Conservation (phyloP, 2,797 vertebrate genomes). For the Sebastes dallii region DNA sequence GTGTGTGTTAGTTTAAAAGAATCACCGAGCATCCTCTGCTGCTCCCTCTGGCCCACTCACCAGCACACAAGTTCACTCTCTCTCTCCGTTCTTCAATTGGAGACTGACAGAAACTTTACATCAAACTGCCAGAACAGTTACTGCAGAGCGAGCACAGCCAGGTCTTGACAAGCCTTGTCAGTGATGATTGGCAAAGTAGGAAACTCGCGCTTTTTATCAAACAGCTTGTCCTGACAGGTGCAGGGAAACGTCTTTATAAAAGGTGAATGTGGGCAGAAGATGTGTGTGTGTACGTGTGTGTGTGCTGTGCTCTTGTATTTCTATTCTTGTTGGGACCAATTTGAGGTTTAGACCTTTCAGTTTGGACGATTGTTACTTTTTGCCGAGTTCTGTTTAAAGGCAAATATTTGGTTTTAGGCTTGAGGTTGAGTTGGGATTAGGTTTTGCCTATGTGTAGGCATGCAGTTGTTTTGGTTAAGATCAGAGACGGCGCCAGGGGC, state of each 20-base stretch:
- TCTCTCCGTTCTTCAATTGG: not conserved
- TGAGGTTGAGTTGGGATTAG: not conserved
- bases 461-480: too few relatives aligned
- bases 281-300: not conserved
- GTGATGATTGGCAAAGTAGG: slow-evolving; percentile 37
- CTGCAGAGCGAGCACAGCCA: not conserved
- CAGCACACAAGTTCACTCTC: slow-evolving; percentile 5
- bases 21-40: slow-evolving; percentile 4
- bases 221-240: slow-evolving; percentile 32
- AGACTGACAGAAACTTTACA: slow-evolving; percentile 33
- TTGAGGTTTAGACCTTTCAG: not conserved
- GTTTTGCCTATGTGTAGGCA: not conserved
- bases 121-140: slow-evolving; percentile 10
- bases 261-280: not conserved
- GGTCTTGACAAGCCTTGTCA: slow-evolving; percentile 24
- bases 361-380: not conserved
- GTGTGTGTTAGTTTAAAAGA: slow-evolving; percentile 3
- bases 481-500: too few relatives aligned
- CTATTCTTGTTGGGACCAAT: not conserved
- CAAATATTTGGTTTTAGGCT: not conserved
- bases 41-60: slow-evolving; percentile 12
- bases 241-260: slow-evolving; percentile 26
- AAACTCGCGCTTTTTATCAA: slow-evolving; percentile 31
- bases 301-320: not conserved
- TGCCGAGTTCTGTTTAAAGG: not conserved